A percentile compares a stretch with the other conserved stretches of the same genome.
Conservation (phyloP, 2,113 vertebrate species). For the Trachemys scripta region DNA sequence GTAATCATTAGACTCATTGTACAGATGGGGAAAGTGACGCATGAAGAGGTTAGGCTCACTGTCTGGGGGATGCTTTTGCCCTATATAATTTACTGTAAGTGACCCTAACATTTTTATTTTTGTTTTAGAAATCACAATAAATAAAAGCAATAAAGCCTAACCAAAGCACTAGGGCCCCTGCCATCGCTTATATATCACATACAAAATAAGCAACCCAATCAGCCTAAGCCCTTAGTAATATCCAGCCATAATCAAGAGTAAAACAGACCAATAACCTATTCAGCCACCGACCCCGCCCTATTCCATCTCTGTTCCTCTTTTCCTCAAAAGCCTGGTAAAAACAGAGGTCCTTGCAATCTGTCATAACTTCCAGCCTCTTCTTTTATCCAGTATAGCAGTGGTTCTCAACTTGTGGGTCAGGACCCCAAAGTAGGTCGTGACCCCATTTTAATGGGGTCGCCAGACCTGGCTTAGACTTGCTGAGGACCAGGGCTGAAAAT, state of each 20-base stretch:
- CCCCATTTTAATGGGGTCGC: too few species aligned
- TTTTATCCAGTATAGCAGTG: background rate
- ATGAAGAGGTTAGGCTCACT: slow-evolving; percentile 52
- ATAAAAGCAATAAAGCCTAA: background rate
- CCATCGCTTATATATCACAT: fast-evolving
- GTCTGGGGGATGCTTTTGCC: slow-evolving; percentile 44
- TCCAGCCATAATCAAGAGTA: background rate
- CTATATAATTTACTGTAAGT: background rate
- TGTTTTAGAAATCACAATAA: slow-evolving; percentile 14
- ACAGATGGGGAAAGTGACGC: slow-evolving; percentile 61
- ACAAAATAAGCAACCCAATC: background rate
- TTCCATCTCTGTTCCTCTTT: background rate
- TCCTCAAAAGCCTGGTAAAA: background rate
- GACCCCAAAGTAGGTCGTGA: too few species aligned
- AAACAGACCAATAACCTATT: fast-evolving
- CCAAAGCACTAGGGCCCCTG: background rate
- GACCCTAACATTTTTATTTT: background rate
- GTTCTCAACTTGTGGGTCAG: too few species aligned
- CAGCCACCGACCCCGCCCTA: fast-evolving
- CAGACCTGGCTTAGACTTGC: too few species aligned
- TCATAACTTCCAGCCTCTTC: background rate
- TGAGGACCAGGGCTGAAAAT: too few species aligned
- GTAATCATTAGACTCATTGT: slow-evolving; percentile 55
- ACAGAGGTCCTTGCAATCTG: fast-evolving
- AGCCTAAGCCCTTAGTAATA: background rate